Percentiles rank a stretch among this genome's conserved stretches.
Evolutionary conservation across 2,797 vertebrate genomes (phyloP).

Genomic region (Masticophis lateralis): DNA sequence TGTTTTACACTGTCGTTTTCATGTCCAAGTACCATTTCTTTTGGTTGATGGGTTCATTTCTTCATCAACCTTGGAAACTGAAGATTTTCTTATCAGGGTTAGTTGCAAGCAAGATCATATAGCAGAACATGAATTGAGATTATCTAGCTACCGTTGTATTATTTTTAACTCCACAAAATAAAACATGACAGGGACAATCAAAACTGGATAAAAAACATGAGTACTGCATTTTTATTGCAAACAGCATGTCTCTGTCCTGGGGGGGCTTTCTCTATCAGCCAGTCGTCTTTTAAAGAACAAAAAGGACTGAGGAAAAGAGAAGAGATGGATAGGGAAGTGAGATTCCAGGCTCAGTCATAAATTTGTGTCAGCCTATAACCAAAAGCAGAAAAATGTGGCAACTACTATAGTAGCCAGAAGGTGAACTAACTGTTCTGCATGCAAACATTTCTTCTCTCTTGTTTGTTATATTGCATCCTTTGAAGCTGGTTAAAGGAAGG

Average conservation of each 20-base stretch:
- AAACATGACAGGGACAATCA: neutral
- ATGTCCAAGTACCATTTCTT: neutral
- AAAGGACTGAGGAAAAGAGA: slow-evolving; percentile 31
- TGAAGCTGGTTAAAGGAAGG: neutral
- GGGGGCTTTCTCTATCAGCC: slow-evolving; percentile 17
- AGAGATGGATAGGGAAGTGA: neutral
- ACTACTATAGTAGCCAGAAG: slow-evolving; percentile 13
- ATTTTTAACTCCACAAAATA: neutral
- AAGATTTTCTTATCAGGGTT: neutral
- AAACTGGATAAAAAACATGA: neutral
- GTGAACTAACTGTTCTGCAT: neutral
- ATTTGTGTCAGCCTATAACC: slow-evolving; percentile 34
- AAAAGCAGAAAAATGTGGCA: neutral
- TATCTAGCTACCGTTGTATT: neutral
- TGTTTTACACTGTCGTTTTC: neutral
- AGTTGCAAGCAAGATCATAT: neutral
- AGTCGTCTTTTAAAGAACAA: neutral
- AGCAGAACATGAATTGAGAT: neutral
- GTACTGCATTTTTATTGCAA: neutral
- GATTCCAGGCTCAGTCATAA: slow-evolving; percentile 19
- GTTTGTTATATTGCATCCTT: neutral
- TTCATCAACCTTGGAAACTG: neutral
- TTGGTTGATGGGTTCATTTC: neutral
- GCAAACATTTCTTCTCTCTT: neutral
- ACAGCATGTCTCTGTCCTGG: neutral